Base-by-base conservation (phyloP, 2,113 vertebrate species). In the Sinocyclocheilus maitianheensis region DNA sequence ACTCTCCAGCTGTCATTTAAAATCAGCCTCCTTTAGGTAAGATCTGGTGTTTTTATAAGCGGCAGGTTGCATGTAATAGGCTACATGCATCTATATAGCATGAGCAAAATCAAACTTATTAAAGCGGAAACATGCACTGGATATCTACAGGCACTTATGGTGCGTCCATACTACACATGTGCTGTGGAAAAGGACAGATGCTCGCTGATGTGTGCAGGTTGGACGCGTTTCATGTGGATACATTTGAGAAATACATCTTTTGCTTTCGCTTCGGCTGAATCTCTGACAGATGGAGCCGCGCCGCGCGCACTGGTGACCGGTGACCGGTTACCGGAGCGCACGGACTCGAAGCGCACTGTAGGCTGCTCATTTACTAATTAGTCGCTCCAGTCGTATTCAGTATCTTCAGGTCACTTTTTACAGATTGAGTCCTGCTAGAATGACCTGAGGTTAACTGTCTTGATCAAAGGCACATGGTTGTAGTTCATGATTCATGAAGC, bases 241-340 rank as follows among this genome's bases (percentile, higher is more conserved):
- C 60, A 26, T 48, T 26, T 65, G 40, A n/a, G 22, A 65, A 79
- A 81, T 81, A 20, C 10, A 63, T 4, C 6, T 80, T 63, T 80
- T 63, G 20, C 5, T 46, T 67, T 67, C 9, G 43, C 43, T 82
- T 69, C 46, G 46, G 26, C 62, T 51, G 26, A 53, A 53, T 71
- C 7, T 67, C 5, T 82, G 85, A 63, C 77, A 81, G 77, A 86
- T 81, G 85, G 76, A 86, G 22, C 67, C 46, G 53, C 69, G 77
- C 85, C 43, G 46, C 46, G 46, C 46, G 79, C 85, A 53, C 84
- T 24, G 65, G 84, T 81, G 65, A 86, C 60, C 76, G 74, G 72
- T 79, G 76, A 85, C 67, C 78, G 78, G 77, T 58, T 48, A 62
- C 78, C 77, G 71, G 85, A 82, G 85, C 79, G 80, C 85, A 20